Evolutionary conservation across 2,113 vertebrate genomes (phyloP).

Genomic region (Rafetus swinhoei): DNA sequence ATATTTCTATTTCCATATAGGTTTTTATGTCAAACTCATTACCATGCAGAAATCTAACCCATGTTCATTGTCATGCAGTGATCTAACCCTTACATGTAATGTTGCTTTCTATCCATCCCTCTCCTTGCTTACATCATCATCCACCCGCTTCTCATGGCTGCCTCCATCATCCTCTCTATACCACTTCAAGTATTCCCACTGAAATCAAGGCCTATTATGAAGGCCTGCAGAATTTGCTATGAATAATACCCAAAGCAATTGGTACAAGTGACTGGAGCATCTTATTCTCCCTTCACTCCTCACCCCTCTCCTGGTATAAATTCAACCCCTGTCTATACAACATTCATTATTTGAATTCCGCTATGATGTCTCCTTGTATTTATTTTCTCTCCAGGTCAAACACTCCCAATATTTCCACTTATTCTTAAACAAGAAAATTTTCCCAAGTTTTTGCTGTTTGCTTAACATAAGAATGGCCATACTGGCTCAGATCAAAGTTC

Average conservation of each 20-base stretch:
- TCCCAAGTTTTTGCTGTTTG: constrained; percentile 43
- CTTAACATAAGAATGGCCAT: neutral
- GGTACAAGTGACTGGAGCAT: neutral
- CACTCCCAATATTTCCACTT: neutral
- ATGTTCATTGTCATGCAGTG: no score
- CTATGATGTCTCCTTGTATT: neutral
- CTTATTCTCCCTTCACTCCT: neutral
- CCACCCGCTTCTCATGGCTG: neutral
- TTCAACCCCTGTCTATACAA: neutral
- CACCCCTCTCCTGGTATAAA: neutral
- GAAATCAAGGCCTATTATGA: neutral
- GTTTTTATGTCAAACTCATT: rapidly evolving
- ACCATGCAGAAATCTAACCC: rapidly evolving
- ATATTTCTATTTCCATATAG: neutral
- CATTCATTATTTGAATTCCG: neutral
- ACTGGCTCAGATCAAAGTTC: no score
- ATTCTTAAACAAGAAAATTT: neutral
- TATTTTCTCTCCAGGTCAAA: neutral
- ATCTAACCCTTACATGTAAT: neutral
- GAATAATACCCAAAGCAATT: neutral
- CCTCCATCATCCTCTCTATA: neutral
- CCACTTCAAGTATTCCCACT: neutral
- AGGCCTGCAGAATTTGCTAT: neutral
- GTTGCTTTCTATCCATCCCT: rapidly evolving
- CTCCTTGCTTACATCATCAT: no score